These are phyloP conservation scores for Hydropsyche betteni DNA, from an alignment of 2,888 invertebrate genomes.

Conservation along the genomic window DNA sequence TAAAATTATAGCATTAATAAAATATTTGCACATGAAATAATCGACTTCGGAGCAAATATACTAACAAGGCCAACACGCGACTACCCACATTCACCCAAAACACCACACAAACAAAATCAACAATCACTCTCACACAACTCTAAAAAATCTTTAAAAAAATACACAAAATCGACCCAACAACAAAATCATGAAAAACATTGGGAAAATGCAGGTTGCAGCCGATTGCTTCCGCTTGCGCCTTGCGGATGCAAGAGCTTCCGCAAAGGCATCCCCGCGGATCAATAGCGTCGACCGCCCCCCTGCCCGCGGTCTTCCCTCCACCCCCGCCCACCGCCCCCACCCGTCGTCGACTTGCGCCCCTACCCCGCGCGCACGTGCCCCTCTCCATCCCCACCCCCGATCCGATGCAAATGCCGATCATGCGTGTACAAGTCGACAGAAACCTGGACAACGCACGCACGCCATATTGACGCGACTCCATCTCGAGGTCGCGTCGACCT, in stretches of 20 bases:
- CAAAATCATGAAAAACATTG: background rate
- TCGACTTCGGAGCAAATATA: too few species aligned
- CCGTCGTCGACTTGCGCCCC: constrained; percentile 33
- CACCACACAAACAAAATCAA: too few species aligned
- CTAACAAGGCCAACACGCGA: too few species aligned
- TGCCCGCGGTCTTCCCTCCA: constrained; percentile 51
- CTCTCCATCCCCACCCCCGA: constrained; percentile 51
- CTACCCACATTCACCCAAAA: too few species aligned
- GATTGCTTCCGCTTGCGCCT: constrained; percentile 16
- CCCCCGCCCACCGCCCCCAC: constrained; percentile 33
- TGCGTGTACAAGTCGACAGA: constrained; percentile 36
- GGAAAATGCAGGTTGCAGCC: constrained; percentile 16
- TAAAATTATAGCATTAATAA: too few species aligned
- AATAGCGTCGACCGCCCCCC: constrained; percentile 59
- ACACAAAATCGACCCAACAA: background rate
- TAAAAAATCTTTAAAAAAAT: background rate
- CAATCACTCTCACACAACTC: too few species aligned
- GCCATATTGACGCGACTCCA: background rate
- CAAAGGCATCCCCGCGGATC: constrained; percentile 55
- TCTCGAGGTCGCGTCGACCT: too few species aligned
- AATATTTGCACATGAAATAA: too few species aligned
- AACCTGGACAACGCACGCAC: constrained; percentile 23
- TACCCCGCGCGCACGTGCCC: constrained; percentile 52
- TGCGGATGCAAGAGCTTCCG: constrained; percentile 55
- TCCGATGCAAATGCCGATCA: constrained; percentile 40